Conservation (phyloP, 2,797 vertebrate genomes). For the Craterocephalus amniculus region DNA sequence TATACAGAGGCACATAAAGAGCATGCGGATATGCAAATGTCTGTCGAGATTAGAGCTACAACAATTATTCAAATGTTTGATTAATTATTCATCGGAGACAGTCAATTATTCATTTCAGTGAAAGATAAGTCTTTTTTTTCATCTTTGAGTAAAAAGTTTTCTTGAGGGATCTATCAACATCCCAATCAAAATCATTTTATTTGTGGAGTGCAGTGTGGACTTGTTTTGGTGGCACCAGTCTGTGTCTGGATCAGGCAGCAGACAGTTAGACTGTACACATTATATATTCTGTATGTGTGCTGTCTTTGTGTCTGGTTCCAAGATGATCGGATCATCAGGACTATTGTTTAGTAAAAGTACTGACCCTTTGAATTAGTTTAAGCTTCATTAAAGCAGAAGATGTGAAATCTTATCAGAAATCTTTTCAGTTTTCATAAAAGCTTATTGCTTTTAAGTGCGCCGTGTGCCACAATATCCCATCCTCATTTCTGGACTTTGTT, state of each 20-base stretch:
- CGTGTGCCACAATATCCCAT: neutral
- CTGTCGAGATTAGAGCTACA: constrained; percentile 95
- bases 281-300: constrained; percentile 14
- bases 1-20: constrained; percentile 88
- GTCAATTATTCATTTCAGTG: constrained; percentile 95
- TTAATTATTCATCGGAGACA: constrained; percentile 95
- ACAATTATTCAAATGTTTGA: constrained; percentile 97
- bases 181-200: constrained; percentile 68
- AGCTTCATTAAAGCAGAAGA: neutral
- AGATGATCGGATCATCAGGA: neutral
- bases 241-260: constrained; percentile 10
- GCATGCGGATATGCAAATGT: constrained; percentile 92
- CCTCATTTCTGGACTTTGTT: neutral
- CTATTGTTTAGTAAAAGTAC: constrained; percentile 6
- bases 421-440: neutral
- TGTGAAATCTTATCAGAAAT: neutral
- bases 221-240: constrained; percentile 57
- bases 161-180: constrained; percentile 76
- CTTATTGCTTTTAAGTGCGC: neutral
- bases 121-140: constrained; percentile 85
- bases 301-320: constrained; percentile 33
- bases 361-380: constrained; percentile 5
- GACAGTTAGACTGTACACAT: constrained; percentile 12
- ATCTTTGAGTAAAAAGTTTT: constrained; percentile 76
- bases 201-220: constrained; percentile 78